Base-by-base conservation (phyloP, 2,113 vertebrate genomes). In the Lepus timidus region DNA sequence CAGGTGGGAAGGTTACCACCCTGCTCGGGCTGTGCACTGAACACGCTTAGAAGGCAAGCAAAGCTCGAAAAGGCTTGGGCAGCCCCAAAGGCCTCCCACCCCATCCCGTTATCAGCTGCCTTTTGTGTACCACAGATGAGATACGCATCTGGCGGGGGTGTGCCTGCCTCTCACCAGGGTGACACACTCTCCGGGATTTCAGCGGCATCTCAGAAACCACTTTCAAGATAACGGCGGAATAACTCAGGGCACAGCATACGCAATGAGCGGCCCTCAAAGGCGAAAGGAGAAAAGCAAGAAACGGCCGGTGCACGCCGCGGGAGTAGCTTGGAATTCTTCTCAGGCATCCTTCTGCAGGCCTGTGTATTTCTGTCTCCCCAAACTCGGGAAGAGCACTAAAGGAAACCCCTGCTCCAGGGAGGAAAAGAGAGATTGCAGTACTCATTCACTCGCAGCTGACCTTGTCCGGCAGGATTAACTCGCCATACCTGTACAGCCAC, bases 391-490 rank as follows among this genome's bases (percentile, higher is more conserved):
- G 88, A 76, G 13, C 61, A 82, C 73, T 68, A 85, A 86, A 94
- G 91, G 73, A 78, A 87, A 93, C 79, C 33, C 29, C 2, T 16
- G 71, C 90, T 92, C 49, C 39, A 23, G 68, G 64, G 36, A 55
- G 64, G 22, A 36, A 74, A 68, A 52, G 62, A 83, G 84, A 74
- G 82, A 58, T 1, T 27, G 58, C 13, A 58, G 55, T 65, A 9
- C 68, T 90, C 64, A 62, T 90, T 81, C 90, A 84, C 79, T 78
- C 13, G 11, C 33, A 76, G 88, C 73, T n/a, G 79, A 71, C 90
- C 96, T 58, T 27, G 78, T 39, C 51, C 1, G 85, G 31, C 82
- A 55, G 74, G 95, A 93, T 79, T 67, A 87, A 85, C 90, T 39
- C 17, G 36, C 62, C 14, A 11, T 2, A 68, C 87, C 71, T 74